Evolutionary conservation across 2,888 invertebrate species (phyloP), one percentile per base, ranked within the genome.

Genomic region (Drosophila prolongata): DNA sequence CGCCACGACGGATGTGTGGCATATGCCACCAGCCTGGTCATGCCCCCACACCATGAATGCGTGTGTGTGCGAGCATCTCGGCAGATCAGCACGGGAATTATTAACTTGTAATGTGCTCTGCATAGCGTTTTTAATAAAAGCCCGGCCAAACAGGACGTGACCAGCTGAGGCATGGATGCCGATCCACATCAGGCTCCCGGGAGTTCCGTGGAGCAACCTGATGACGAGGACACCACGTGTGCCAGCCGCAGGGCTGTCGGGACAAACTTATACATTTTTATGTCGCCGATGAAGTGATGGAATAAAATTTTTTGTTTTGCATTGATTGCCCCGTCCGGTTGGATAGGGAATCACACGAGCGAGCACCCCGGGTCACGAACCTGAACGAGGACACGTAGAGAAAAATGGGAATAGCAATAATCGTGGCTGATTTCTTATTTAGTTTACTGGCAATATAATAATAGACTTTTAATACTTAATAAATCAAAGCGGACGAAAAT

Each of bases 71-170:
- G 66, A 46, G 54, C 60, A 66, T 77, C 62, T 55, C 59, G 52
- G 60, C 80, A 59, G 42, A 70, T 73, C 79, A 75, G 79, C 85
- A 80, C 85, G 85, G 89, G 87, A 86, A 89, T 86, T 86, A 86
- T 86, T 86, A 86, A 86, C 85, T 86, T 86, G 89, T 86, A 87
- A 86, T 89, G 85, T 86, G 89, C 85, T 82, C 83, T 89, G 87
- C 89, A 84, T 86, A 81, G 85, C 85, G 89, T 86, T 86, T 86
- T 86, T 86, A 86, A 86, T 86, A 86, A 84, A 84, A 89, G 87
- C 78, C 73, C 70, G 76, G 80, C 84, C 66, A 65, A 83, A 79
- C 76, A 62, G 79, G 75, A 85, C 85, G 85, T 85, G 85, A 87
- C 87, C 85, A 76, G 75, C 68, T 73, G 70, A 76, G 65, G 57